Evolutionary conservation across 30 jellyfish, hydroid and myxozoan species (phyloP), one percentile per base, ranked within the genome.

Genomic region (Nemopilema nomurai): DNA sequence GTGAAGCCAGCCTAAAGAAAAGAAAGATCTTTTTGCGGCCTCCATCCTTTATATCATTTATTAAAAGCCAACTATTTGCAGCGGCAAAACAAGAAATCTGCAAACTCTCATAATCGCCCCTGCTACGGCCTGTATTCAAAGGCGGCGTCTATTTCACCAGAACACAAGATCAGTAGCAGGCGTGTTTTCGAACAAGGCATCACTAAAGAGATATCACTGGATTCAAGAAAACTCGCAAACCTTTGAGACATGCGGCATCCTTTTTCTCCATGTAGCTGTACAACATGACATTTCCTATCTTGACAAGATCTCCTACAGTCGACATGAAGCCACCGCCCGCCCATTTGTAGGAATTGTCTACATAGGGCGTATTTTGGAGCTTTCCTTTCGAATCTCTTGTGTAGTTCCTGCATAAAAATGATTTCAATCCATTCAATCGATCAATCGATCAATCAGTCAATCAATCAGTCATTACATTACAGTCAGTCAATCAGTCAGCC

Each of bases 311-410:
- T 13, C 49, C 79, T 20, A 83, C 91, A 27, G 75, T 84, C 21
- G 96, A 84, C 49, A 90, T 52, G 62, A 90, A 90, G 1, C 97
- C 97, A 0, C 97, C 97, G n/a, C 97, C 97, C 4, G 96, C 88
- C 83, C 88, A 75, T 63, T 90, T 90, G 71, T 85, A 90, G 4
- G 97, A 90, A 74, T 79, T 81, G 87, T 90, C 96, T 0, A 90
- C 96, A 49, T 90, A 90, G 16, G 96, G 96, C 18, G 86, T 49
- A 83, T 90, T 90, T 31, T 52, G 79, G 41, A 90, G 86, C 69
- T 52, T 67, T 7, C 97, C 97, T 20, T 81, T 81, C 18, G 81
- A 66, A 66, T 89, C 88, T 52, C 97, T 41, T 8, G 57, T 69
- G 63, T 89, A 89, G 62, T 89, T 49, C 28, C 97, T 89, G 21